These are phyloP conservation scores for Caenorhabditis auriculariae DNA, from an alignment of 2,888 invertebrate genomes.

Conservation along the genomic window DNA sequence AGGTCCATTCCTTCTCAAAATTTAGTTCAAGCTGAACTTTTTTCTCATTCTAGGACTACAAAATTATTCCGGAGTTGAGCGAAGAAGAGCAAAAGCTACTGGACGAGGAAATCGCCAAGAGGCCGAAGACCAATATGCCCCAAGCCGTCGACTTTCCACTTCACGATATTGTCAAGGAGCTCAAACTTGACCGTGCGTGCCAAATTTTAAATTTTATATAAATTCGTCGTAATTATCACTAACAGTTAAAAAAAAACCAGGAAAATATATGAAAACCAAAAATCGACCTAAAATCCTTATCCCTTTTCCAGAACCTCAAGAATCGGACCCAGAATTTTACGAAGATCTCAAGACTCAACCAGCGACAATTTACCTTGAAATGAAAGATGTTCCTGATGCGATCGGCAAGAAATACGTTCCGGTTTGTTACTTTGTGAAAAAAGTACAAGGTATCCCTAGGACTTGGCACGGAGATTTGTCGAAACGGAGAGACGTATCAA, in stretches of 20 bases:
- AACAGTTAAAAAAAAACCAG: too few species aligned
- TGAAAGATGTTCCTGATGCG: constrained; percentile 45
- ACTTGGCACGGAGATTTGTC: constrained; percentile 48
- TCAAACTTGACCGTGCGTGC: constrained; percentile 9
- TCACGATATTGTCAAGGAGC: constrained; percentile 30
- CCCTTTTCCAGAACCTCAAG: constrained; percentile 12
- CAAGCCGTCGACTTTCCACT: constrained; percentile 28
- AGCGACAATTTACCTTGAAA: constrained; percentile 29
- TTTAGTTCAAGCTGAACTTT: too few species aligned
- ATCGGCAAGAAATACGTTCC: constrained; percentile 37
- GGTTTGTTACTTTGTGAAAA: background rate
- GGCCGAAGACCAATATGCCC: constrained; percentile 15
- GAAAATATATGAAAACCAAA: too few species aligned
- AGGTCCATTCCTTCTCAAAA: too few species aligned
- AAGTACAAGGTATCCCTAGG: constrained; percentile 13
- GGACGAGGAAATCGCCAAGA: constrained; percentile 24
- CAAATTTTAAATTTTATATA: background rate
- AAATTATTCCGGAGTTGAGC: constrained; percentile 23
- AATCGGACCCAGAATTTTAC: constrained; percentile 34
- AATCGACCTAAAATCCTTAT: too few species aligned
- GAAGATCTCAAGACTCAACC: constrained; percentile 34
- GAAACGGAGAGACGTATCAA: constrained; percentile 46
- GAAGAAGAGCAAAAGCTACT: constrained; percentile 20
- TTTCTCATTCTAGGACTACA: constrained; percentile 14
- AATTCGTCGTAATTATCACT: too few species aligned